Evolutionary conservation across 2,888 invertebrate species (phyloP), one percentile per base, ranked within the genome.

Genomic region (Trichogramma evanescens): DNA sequence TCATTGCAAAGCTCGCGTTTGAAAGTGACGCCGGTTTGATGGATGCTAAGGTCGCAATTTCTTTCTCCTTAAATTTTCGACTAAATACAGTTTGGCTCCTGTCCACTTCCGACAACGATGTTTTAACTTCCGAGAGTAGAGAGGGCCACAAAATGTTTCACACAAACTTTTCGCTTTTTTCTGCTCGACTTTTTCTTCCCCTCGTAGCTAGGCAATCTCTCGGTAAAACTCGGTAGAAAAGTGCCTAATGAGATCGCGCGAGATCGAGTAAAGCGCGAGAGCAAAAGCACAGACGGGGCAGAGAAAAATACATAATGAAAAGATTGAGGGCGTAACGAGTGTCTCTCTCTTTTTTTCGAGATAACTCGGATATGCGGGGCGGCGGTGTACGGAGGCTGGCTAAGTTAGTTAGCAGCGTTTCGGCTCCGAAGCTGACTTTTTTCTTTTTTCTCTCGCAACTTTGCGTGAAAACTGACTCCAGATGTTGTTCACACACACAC

Each of bases 231-330:
- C 5, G 9, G 40, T 7, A 48, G 13, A 10, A 8, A 43, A 41
- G 26, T 56, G 10, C 48, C 48, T 48, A 48, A 48, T 13, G 48
- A 48, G n/a, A n/a, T 44, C 8, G n/a, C 8, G 4, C n/a, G 43
- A 50, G 26, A 38, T 9, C 6, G 39, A 8, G 43, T 40, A 7
- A 48, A 52, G 52, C 13, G 46, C 7, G 39, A 9, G 38, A 38
- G 26, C 43, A 26, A 39, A 10, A 26, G 48, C 8, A n/a, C 44
- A 53, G 53, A 44, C n/a, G 26, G 50, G n/a, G 41, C 39, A 52
- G 26, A 26, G 26, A 26, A 26, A 26, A 56, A 59, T 43, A 50
- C 49, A 56, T 54, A 53, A 60, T 52, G 43, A 57, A 54, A 52
- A 59, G 45, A 57, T 57, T 13, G 54, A 55, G 46, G 42, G 49